Base-by-base conservation (phyloP, 2,888 invertebrate species). In the Thera britannica region DNA sequence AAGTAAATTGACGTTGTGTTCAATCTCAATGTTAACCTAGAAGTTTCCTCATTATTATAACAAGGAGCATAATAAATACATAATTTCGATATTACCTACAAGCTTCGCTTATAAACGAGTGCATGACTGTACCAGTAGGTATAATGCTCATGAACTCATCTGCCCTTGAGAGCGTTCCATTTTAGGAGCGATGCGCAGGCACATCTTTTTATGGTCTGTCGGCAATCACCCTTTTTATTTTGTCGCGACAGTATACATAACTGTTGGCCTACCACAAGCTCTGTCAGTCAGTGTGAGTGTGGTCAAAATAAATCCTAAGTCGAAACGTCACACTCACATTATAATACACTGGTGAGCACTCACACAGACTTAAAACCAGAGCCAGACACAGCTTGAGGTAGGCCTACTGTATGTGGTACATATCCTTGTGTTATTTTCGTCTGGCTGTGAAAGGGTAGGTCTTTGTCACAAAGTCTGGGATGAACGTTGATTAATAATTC, bases 151-250 rank as follows among this genome's bases (percentile, higher is more conserved):
- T 79, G 84, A 83, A 77, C 83, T 72, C 77, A 75, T 70, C 51
- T 70, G 84, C 80, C 84, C 84, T 84, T 83, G 84, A 82, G 75
- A 75, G 62, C 9, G 78, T 73, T 81, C 83, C 82, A 79, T 72
- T 83, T 83, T 80, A 78, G 78, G 80, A 79, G 74, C 74, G 72
- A 57, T 69, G 68, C 80, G 82, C 78, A 74, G 74, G 79, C 83
- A 79, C 82, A 77, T 74, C 79, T 81, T 82, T 83, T 81, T 81
- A 81, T 70, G 66, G 70, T 66, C 66, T 12, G 70, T 44, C 75
- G 77, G 75, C 77, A 77, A 75, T 72, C 75, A 75, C 70, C 79
- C 73, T 82, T 83, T 81, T 80, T 75, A 70, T 72, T 72, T 72
- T 68, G 72, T 71, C 72, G 71, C 68, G 73, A 61, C 68, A n/a